Evolutionary conservation across 2,113 vertebrate genomes (phyloP), one percentile per base, ranked within the genome.

Genomic region (Gorsachius goisagi): DNA sequence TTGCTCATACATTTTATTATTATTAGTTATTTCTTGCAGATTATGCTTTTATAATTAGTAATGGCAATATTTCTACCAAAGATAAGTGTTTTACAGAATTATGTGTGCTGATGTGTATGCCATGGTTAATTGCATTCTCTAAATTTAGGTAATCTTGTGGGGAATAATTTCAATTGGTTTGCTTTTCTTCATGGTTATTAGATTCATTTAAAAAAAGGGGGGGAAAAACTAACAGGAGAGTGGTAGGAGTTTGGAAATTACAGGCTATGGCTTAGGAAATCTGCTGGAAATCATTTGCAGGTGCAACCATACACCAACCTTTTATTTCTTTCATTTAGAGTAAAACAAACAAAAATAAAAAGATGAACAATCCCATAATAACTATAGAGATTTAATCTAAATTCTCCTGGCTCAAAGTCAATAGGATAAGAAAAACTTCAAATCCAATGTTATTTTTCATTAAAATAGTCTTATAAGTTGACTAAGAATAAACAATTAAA

Each of bases 141-240:
- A 97, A 92, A 92, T 91, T 88, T 86, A 92, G 75, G 79, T 95
- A 88, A 86, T 75, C n/a, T 95, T 94, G 50, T 76, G 62, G 39
- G 58, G 35, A 95, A 91, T 92, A 79, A 94, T 89, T 96, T 87
- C 73, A 84, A 92, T 93, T 93, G 78, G 53, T 94, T 95, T 95
- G 44, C 12, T 44, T 45, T 77, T 58, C 81, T 55, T 94, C n/a
- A 79, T 27, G 19, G 53, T 85, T 87, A 76, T 91, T 91, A 92
- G 95, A 93, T 69, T 77, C 19, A 41, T 82, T 86, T 30, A 15
- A 41, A 26, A 74, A 18, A 28, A 4, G 4, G 3, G 1, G 4
- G 1, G 1, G 2, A 22, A n/a, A 18, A 45, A 22, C 15, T 71
- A 66, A 50, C 13, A 88, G 6, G 21, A 45, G 26, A 78, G 9